Evolutionary conservation across 2,888 invertebrate genomes (phyloP).

Genomic region (Papilio gigon): DNA sequence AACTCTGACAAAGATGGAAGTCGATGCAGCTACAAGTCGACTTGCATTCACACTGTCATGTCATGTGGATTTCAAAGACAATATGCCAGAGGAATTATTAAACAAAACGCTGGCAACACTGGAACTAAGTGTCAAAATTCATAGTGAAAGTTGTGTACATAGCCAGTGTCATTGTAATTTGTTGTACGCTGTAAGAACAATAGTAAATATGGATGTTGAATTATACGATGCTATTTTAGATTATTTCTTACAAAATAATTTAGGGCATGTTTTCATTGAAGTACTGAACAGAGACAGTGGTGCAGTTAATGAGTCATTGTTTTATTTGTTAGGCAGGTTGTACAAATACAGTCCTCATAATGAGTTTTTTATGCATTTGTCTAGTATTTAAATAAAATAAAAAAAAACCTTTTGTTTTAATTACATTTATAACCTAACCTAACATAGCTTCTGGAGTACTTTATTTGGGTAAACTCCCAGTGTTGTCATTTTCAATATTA

Average conservation of each 20-base stretch:
- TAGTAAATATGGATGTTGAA: conserved; percentile 59
- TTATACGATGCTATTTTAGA: conserved; percentile 51
- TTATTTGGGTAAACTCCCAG: too few species aligned
- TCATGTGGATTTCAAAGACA: conserved; percentile 55
- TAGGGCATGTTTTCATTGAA: conserved; percentile 47
- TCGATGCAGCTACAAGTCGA: conserved; percentile 49
- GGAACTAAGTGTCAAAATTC: conserved; percentile 47
- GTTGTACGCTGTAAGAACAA: conserved; percentile 56
- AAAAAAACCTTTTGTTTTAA: neutral
- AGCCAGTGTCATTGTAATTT: conserved; percentile 50
- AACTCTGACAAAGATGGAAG: conserved; percentile 47
- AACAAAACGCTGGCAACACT: conserved; percentile 51
- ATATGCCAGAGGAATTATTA: conserved; percentile 50
- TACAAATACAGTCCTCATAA: conserved; percentile 53
- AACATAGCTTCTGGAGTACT: too few species aligned
- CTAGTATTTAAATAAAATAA: neutral
- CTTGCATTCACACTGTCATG: conserved; percentile 67
- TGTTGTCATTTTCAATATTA: too few species aligned
- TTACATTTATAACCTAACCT: too few species aligned
- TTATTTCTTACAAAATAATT: conserved; percentile 51
- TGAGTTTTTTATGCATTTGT: conserved; percentile 50
- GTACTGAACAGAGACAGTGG: conserved; percentile 49
- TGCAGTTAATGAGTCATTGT: conserved; percentile 50
- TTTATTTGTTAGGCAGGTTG: conserved; percentile 71
- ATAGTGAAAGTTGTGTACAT: conserved; percentile 41